Base-by-base conservation (phyloP, 2,113 vertebrate genomes). In the Cervus canadensis region DNA sequence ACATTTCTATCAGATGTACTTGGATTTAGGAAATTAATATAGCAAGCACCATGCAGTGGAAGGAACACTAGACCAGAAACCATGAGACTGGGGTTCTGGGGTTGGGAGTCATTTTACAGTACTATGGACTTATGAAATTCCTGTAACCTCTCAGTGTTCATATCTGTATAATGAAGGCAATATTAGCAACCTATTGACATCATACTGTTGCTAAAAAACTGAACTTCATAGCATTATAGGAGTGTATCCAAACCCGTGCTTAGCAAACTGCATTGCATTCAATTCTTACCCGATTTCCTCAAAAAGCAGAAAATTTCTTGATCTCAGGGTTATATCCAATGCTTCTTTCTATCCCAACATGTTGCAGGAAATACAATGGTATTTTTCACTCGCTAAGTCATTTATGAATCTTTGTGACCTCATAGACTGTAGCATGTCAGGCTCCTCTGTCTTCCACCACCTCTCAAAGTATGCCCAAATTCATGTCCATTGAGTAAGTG, bases 11-110 rank as follows among this genome's bases (percentile, higher is more conserved):
- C 60, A 45, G 25, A 15, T 9, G 4, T 30, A 5, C 25, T 43
- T 54, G 26, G 16, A 30, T 50, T 82, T 85, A 91, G 2, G 26
- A 64, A 93, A 78, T 62, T 23, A 67, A 67, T 2, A 5, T 10
- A 87, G 30, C 6, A 1, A 59, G 12, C 4, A 30, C 45, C 15
- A 52, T 1, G 9, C 19, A 40, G 10, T 15, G 2, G 23, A 57
- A 88, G 12, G 23, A 23, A 36, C 3, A 26, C 1, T 16, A 13
- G 9, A 21, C 5, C 6, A n/a, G 1, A 54, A 36, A 25, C 5
- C 25, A 36, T 26, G 25, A 54, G 19, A 30, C 10, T 11, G 5
- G 3, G 23, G 6, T 16, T 16, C 33, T 87, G 28, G 6, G 1
- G 2, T 56, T 82, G 36, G 26, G 12, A 62, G 11, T 17, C 25